These are phyloP conservation scores for Drosophila burlai DNA, from an alignment of 1,140 invertebrate genomes.

Conservation along the genomic window DNA sequence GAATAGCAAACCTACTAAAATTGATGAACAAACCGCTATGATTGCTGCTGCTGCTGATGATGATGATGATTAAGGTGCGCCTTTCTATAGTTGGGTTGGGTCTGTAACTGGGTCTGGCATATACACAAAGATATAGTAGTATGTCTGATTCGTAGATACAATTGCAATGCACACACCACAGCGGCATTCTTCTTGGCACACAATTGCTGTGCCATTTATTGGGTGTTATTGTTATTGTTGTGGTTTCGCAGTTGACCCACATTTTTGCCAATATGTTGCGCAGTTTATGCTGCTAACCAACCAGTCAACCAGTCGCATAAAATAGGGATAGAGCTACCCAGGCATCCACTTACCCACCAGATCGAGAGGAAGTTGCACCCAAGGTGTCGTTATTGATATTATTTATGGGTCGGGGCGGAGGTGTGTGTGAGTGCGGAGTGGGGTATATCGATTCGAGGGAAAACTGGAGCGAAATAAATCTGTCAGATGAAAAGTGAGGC, in stretches of 20 bases:
- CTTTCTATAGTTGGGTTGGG: conserved; percentile 57
- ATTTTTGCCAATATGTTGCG: conserved; percentile 77
- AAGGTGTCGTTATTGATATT: conserved; percentile 51
- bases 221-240: conserved; percentile 67
- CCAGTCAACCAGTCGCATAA: conserved; percentile 13
- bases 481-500: conserved; percentile 10
- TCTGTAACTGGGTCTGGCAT: conserved; percentile 39
- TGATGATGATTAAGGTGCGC: conserved; percentile 58
- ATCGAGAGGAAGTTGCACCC: conserved; percentile 47
- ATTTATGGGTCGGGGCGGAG: conserved; percentile 19
- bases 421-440: neutral
- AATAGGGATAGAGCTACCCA: conserved; percentile 22
- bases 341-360: neutral
- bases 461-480: conserved; percentile 30
- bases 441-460: conserved; percentile 33
- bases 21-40: conserved; percentile 65
- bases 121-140: neutral
- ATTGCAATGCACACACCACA: conserved; percentile 31
- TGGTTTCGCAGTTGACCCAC: conserved; percentile 73
- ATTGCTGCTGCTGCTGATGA: conserved; percentile 33
- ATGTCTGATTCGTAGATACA: conserved; percentile 63
- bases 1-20: conserved; percentile 63
- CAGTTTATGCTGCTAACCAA: conserved; percentile 49
- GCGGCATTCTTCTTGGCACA: conserved; percentile 55
- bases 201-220: conserved; percentile 75